Evolutionary conservation across 2,113 vertebrate genomes (phyloP).

Genomic region (Serinus canaria): DNA sequence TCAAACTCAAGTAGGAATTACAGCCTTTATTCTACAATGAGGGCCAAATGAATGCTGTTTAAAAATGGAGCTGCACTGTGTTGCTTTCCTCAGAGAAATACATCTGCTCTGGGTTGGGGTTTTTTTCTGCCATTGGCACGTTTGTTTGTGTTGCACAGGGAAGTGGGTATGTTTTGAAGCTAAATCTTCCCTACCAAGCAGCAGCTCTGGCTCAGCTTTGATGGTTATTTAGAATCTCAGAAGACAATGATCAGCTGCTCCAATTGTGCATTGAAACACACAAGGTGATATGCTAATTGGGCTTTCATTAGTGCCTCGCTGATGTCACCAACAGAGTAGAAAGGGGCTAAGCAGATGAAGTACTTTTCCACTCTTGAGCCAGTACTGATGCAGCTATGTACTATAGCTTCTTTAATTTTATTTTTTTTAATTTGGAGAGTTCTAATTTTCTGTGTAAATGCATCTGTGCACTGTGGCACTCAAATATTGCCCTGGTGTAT

Average conservation of each 20-base stretch:
- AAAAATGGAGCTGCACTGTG: not conserved
- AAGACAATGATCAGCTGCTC: constrained; percentile 32
- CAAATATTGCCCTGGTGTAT: constrained; percentile 35
- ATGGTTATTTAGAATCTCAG: constrained; percentile 40
- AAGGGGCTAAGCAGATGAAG: constrained; percentile 31
- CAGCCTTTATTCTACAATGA: not conserved
- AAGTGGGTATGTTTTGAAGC: not conserved
- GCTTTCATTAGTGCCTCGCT: constrained; percentile 34
- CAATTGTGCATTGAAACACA: constrained; percentile 9
- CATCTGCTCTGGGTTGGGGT: not conserved
- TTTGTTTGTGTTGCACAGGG: constrained; percentile 14
- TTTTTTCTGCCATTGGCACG: not conserved
- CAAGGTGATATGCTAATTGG: constrained; percentile 49
- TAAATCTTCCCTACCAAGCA: constrained; percentile 23
- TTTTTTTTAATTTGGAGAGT: not conserved
- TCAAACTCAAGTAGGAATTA: not conserved
- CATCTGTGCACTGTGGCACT: constrained; percentile 18
- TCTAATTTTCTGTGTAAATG: constrained; percentile 40
- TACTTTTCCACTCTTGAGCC: constrained; percentile 49
- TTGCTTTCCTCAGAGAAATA: not conserved
- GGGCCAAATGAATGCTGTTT: not conserved
- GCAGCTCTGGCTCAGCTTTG: not conserved
- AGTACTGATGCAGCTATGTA: constrained; percentile 6
- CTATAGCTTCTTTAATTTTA: not conserved
- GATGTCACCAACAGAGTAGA: constrained; percentile 9